Percentiles rank a stretch among this genome's conserved stretches.
phyloP scores from a whole-genome alignment of 2,797 vertebrate genomes.

The Heterohyrax brucei region DNA sequence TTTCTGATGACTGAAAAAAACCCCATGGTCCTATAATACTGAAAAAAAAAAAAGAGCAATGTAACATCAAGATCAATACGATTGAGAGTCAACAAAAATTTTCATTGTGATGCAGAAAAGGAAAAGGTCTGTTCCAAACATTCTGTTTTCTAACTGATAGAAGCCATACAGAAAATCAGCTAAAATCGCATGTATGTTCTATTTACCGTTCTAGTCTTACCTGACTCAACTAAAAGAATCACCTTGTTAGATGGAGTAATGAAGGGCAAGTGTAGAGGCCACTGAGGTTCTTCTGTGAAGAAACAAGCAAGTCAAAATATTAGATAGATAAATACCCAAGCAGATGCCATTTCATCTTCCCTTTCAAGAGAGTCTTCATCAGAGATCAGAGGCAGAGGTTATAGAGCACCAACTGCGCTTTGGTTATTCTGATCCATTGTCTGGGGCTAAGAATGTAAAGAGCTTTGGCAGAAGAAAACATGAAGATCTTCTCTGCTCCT shows the following conservation, averaged over 20 bases:
- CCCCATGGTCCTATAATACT: slow-evolving; percentile 41
- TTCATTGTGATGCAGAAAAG: slow-evolving; percentile 64
- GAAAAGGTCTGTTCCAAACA: slow-evolving; percentile 29
- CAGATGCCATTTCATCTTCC: background rate
- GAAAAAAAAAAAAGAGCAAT: slow-evolving; percentile 52
- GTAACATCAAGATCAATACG: background rate
- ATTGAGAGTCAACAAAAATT: slow-evolving; percentile 11
- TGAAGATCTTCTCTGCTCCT: background rate
- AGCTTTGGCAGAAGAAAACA: background rate
- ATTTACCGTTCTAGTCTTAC: background rate
- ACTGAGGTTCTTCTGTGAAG: slow-evolving; percentile 8
- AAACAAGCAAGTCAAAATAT: background rate
- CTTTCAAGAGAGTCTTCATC: slow-evolving; percentile 11
- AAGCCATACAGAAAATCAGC: background rate
- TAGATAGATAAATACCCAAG: background rate
- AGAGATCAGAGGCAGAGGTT: background rate
- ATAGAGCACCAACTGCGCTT: background rate
- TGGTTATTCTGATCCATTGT: slow-evolving; percentile 41
- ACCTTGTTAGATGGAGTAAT: background rate
- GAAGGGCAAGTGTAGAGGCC: background rate
- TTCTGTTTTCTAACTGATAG: background rate
- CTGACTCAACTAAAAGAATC: slow-evolving; percentile 20
- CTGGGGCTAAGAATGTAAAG: background rate
- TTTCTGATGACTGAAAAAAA: slow-evolving; percentile 77
- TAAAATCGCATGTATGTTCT: background rate